Percentiles rank a stretch among this genome's conserved stretches.
Conservation (phyloP, 2,113 vertebrate species). For the Pteruthius melanotis region DNA sequence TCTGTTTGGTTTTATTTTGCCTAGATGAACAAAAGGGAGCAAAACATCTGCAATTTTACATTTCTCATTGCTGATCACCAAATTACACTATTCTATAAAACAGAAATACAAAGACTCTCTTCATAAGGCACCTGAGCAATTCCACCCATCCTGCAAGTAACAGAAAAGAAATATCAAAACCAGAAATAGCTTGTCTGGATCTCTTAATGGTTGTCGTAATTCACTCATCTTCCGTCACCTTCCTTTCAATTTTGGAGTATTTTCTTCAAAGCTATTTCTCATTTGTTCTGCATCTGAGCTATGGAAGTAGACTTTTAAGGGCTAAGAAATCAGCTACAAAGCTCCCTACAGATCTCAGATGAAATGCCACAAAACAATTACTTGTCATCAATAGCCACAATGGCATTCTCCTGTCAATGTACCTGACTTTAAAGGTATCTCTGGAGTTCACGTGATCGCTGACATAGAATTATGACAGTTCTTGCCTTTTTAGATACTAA, state of each 20-base stretch:
- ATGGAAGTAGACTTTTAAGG: background rate
- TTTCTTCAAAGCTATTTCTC: background rate
- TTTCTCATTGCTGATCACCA: background rate
- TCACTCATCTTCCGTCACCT: background rate
- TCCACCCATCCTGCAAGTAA: background rate
- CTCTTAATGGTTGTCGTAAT: background rate
- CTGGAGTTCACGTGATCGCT: background rate
- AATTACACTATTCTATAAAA: background rate
- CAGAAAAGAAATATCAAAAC: background rate
- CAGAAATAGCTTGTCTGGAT: background rate
- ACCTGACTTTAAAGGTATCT: background rate
- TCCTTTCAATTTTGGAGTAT: background rate
- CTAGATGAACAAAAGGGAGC: background rate
- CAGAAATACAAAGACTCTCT: background rate
- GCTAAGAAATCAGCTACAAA: background rate
- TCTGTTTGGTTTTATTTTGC: background rate
- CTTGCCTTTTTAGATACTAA: conserved; percentile 48
- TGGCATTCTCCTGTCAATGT: background rate
- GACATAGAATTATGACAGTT: background rate
- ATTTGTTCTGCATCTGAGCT: background rate
- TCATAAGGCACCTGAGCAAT: background rate
- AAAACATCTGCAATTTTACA: background rate
- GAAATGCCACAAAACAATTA: background rate
- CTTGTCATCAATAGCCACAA: background rate
- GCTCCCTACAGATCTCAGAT: background rate